Evolutionary conservation across 2,888 invertebrate species (phyloP), one percentile per base, ranked within the genome.

Genomic region (Monoplex corrugatus): DNA sequence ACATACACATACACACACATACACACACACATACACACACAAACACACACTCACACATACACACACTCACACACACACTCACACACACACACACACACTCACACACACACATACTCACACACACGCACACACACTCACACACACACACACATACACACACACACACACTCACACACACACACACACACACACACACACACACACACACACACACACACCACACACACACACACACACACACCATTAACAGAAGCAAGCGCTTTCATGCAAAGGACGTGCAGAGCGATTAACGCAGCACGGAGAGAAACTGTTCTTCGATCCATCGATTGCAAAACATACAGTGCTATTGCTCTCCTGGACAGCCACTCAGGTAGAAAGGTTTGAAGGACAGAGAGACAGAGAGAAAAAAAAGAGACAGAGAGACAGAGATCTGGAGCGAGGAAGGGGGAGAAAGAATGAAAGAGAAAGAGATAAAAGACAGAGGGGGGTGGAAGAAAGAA

Each of bases 81-180:
- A 78, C 78, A 40, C 78, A 78, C 78, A 78, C 78, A 40, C 78
- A 78, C 40, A 78, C 40, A 83, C 44, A 45, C 45, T 19, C 83
- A 83, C 45, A 44, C 83, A 44, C 43, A n/a, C 83, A 45, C 83
- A 83, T 45, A 45, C 83, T 45, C 83, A 45, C 83, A 83, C 45
- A 45, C 45, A 83, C 44, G 23, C 80, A 80, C 80, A 80, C 80
- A 80, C 80, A 80, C 80, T 43, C 80, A 43, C 43, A 43, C 80
- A 43, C 80, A 43, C 80, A 43, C 80, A 43, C 80, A 43, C 80
- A 80, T 28, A 80, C 40, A 80, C 13, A 80, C 80, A 80, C 43
- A 80, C 80, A 13, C 80, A 13, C 35, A 23, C 43, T 35, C 35
- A 10, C 38, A 43, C 35, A 32, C 75, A 32, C 75, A n/a, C 75